Percentiles rank a stretch among this genome's conserved stretches.
Evolutionary conservation across 2,888 invertebrate genomes (phyloP).

Genomic region (Helobdella robusta): DNA sequence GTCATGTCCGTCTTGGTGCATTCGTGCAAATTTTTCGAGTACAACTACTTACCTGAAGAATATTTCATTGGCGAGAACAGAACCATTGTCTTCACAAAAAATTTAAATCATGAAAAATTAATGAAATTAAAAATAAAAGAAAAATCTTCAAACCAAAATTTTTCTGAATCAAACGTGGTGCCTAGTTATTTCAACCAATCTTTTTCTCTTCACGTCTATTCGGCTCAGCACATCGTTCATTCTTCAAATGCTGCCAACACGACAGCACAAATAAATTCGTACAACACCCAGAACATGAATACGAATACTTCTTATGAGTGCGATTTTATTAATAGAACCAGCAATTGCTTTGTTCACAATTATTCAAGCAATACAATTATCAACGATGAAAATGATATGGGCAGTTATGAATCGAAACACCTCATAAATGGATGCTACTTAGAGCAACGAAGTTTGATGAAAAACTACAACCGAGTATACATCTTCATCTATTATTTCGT

Average conservation of each 20-base stretch:
- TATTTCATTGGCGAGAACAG: not conserved
- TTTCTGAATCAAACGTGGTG: too few species aligned
- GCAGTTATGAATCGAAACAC: conserved; percentile 36
- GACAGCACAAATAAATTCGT: too few species aligned
- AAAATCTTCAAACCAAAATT: not conserved
- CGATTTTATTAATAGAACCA: not conserved
- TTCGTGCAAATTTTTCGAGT: conserved; percentile 16
- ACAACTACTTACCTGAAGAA: conserved; percentile 30
- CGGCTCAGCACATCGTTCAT: not conserved
- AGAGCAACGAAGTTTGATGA: conserved; percentile 4
- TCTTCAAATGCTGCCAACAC: too few species aligned
- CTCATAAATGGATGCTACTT: conserved; percentile 23
- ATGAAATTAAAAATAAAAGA: too few species aligned
- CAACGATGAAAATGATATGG: not conserved
- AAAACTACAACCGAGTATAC: conserved; percentile 14
- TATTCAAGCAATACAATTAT: not conserved
- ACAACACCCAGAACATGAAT: too few species aligned
- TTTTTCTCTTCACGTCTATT: not conserved
- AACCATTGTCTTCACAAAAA: too few species aligned
- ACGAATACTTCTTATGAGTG: not conserved
- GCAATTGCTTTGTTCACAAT: not conserved
- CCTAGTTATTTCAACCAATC: not conserved
- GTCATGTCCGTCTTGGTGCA: conserved; percentile 54
- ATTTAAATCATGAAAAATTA: too few species aligned
- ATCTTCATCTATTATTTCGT: conserved; percentile 25